Evolutionary conservation across 2,888 invertebrate genomes (phyloP).

Genomic region (Hymenopus coronatus): DNA sequence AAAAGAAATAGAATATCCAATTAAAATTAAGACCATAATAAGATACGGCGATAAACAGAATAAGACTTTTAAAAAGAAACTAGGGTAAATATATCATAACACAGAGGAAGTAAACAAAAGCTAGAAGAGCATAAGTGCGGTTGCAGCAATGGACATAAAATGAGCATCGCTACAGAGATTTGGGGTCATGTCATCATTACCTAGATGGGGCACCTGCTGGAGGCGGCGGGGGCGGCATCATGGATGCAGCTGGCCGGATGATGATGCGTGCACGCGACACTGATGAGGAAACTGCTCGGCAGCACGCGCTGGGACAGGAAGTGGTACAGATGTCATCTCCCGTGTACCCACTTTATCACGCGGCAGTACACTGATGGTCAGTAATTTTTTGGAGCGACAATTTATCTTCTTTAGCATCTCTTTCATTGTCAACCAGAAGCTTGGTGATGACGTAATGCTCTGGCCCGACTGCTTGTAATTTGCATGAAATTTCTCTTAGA

Average conservation of each 20-base stretch:
- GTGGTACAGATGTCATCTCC: background rate
- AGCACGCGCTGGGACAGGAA: background rate
- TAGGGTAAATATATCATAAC: background rate
- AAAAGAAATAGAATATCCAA: too few species aligned
- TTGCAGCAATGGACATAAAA: background rate
- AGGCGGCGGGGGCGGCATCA: background rate
- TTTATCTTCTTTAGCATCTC: background rate
- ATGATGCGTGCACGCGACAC: background rate
- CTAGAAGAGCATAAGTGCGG: background rate
- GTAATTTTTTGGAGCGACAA: background rate
- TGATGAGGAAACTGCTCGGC: background rate
- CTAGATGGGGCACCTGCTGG: background rate
- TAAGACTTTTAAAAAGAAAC: too few species aligned
- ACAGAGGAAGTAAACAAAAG: background rate
- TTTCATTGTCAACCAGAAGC: background rate
- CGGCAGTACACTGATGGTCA: background rate
- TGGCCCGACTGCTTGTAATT: background rate
- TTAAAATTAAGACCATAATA: too few species aligned
- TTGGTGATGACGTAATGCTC: background rate
- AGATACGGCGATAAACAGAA: too few species aligned
- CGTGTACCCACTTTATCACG: background rate
- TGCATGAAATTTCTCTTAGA: background rate
- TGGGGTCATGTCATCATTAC: background rate
- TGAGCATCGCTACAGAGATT: background rate
- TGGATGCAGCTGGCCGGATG: constrained; percentile 14